Base-by-base conservation (phyloP, 2,113 vertebrate genomes). In the Corvus cornix region DNA sequence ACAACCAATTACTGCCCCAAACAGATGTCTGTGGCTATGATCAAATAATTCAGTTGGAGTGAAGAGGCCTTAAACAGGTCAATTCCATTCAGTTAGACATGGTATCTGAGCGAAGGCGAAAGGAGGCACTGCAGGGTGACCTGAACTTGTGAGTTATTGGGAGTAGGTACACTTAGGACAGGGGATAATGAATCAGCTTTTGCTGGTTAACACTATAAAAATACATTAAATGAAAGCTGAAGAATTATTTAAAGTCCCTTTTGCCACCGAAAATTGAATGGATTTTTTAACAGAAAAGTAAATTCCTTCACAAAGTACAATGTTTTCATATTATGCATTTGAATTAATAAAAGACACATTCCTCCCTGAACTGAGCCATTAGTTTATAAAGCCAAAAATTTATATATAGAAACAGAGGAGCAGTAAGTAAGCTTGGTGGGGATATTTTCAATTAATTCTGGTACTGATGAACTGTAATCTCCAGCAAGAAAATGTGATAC, bases 51-150 rank as follows among this genome's bases (percentile, higher is more conserved):
- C 98, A 98, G 97, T 95, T 96, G 96, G 97, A 98, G 97, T 98
- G 98, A 97, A 97, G 97, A 97, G 97, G 96, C 97, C 97, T 98
- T 98, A 98, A 98, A 97, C 97, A 98, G 98, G 98, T 98, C 98
- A 98, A 98, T 98, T 98, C 98, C 98, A 98, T 98, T 98, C 98
- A 97, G 98, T 98, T 98, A 98, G 98, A 98, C 97, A 98, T 98
- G 98, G 97, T 98, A 96, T 97, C 97, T 98, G 97, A 95, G 95
- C 93, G 86, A 75, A 97, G 97, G 95, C 96, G 69, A 98, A 96
- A 97, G 96, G 91, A 95, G 89, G 90, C 91, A 97, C 73, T 95
- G 96, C 85, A 96, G 93, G 96, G 94, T 96, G 96, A 97, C 95
- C 91, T 97, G 95, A 78, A 94, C 95, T 95, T 69, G 93, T 90